Percentiles rank a stretch among this genome's conserved stretches.
Evolutionary conservation across 2,113 vertebrate species (phyloP).

Genomic region (Okapia johnstoni): DNA sequence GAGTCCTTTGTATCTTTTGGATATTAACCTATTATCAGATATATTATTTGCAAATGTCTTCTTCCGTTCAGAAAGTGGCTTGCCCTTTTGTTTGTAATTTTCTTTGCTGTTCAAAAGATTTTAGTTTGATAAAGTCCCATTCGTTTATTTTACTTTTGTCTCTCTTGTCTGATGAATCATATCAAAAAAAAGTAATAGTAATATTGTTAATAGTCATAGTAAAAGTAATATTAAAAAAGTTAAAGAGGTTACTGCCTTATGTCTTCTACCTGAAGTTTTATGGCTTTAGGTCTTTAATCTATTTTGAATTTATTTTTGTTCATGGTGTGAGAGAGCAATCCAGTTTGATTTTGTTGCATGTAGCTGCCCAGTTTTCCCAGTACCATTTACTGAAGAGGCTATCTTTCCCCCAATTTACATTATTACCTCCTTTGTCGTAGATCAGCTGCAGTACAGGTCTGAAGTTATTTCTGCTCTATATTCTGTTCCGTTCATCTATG

Average conservation of each 20-base stretch:
- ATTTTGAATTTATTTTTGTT: not conserved
- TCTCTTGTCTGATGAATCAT: not conserved
- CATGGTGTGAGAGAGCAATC: not conserved
- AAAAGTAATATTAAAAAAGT: not conserved
- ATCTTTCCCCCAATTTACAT: not conserved
- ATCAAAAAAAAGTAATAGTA: not conserved
- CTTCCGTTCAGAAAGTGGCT: not conserved
- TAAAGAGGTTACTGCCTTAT: not conserved
- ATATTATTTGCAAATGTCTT: not conserved
- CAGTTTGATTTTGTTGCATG: not conserved
- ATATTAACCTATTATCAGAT: not conserved
- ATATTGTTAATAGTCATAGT: too few species aligned
- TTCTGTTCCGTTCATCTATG: not conserved
- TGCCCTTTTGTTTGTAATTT: not conserved
- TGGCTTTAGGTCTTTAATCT: not conserved
- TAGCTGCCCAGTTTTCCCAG: not conserved
- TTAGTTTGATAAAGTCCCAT: not conserved
- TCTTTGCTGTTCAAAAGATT: not conserved
- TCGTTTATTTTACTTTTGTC: not conserved
- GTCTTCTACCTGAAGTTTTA: not conserved
- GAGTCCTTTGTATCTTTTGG: not conserved
- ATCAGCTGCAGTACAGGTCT: not conserved
- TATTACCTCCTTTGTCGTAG: not conserved
- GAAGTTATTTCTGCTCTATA: not conserved
- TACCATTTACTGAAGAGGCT: not conserved